phyloP scores from a whole-genome alignment of 2,888 invertebrate species.

The Acrobasis suavella region DNA sequence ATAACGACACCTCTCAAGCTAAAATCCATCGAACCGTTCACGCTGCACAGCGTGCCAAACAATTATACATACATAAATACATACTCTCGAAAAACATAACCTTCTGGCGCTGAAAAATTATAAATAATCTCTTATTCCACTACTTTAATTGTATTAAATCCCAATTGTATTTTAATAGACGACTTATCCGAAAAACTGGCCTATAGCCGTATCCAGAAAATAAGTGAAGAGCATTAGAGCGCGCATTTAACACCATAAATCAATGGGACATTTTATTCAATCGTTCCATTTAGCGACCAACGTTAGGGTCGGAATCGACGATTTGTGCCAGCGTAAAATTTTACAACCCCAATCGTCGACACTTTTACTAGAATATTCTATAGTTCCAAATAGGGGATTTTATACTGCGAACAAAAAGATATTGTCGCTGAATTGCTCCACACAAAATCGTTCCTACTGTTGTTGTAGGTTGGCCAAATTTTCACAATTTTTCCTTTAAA shows the following conservation, averaged over 20 bases:
- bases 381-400: slow-evolving; percentile 33
- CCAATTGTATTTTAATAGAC: no score
- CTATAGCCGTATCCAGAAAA: not conserved
- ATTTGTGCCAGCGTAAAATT: slow-evolving; percentile 51
- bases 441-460: no score
- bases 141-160: no score
- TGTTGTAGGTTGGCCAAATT: no score
- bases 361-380: slow-evolving; percentile 43
- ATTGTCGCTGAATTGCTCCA: slow-evolving; percentile 11
- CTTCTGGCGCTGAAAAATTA: no score
- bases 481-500: no score
- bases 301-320: slow-evolving; percentile 43
- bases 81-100: no score
- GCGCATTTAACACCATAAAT: slow-evolving; percentile 29
- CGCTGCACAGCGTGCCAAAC: no score
- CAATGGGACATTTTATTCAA: slow-evolving; percentile 41
- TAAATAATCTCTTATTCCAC: no score
- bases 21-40: no score
- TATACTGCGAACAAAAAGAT: slow-evolving; percentile 34
- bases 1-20: no score
- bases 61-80: no score
- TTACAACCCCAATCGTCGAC: slow-evolving; percentile 44
- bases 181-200: not conserved
- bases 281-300: slow-evolving; percentile 39
- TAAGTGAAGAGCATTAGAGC: not conserved